Percentiles rank a stretch among this genome's conserved stretches.
phyloP scores from a whole-genome alignment of 2,888 invertebrate species.

The Strigamia transsilvanica region DNA sequence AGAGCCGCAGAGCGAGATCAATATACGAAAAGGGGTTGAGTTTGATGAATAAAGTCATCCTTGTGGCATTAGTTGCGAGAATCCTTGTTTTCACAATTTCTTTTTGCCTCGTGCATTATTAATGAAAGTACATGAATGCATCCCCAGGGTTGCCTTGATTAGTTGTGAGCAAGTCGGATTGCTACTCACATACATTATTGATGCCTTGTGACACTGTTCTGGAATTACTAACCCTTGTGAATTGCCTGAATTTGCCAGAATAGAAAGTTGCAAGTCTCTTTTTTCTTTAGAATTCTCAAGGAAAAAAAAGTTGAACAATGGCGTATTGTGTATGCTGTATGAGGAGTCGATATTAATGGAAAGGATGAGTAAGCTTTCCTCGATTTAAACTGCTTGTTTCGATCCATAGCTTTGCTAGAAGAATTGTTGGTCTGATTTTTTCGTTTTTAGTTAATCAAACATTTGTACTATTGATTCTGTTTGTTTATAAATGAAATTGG shows the following conservation, averaged over 20 bases:
- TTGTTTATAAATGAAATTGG: too few species aligned
- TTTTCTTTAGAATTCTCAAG: neutral
- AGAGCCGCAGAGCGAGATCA: conserved; percentile 6
- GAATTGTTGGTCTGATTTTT: too few species aligned
- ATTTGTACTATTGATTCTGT: too few species aligned
- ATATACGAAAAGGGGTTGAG: conserved; percentile 1
- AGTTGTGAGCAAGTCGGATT: conserved; percentile 21
- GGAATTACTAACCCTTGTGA: conserved; percentile 21
- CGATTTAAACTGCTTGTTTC: too few species aligned
- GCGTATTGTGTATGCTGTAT: neutral
- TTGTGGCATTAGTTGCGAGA: neutral
- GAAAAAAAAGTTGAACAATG: neutral
- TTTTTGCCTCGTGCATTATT: conserved; percentile 16
- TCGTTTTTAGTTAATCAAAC: too few species aligned
- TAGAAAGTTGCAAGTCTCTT: neutral
- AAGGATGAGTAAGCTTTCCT: too few species aligned
- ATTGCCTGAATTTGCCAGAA: neutral
- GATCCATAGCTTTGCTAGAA: too few species aligned
- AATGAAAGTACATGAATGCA: conserved; percentile 26
- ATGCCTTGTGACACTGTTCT: conserved; percentile 26
- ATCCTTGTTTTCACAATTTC: conserved; percentile 11
- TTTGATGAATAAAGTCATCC: conserved; percentile 15
- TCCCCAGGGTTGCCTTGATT: conserved; percentile 22
- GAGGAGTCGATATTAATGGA: neutral
- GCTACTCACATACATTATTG: conserved; percentile 21